A percentile compares a stretch with the other conserved stretches of the same genome.
Conservation (phyloP, 2,888 invertebrate genomes). For the Lasioglossum leucozonium region DNA sequence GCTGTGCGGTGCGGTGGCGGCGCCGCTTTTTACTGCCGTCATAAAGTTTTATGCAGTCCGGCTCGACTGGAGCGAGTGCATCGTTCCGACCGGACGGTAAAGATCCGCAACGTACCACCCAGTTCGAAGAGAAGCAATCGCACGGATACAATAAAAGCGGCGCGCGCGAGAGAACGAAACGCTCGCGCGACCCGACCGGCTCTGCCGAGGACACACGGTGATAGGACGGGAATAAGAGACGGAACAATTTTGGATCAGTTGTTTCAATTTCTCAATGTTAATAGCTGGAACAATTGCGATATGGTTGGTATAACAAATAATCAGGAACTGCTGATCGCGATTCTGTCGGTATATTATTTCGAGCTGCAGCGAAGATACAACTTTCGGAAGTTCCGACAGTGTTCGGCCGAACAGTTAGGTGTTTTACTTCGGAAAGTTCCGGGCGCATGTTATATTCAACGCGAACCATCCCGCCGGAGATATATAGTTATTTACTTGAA, state of each 20-base stretch:
- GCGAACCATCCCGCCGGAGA: background rate
- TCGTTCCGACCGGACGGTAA: constrained; percentile 26
- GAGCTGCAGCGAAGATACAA: background rate
- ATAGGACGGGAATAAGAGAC: background rate
- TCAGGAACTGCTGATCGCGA: background rate
- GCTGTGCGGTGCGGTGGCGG: background rate
- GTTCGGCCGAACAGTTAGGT: background rate
- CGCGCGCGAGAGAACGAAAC: constrained; percentile 10
- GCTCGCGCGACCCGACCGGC: background rate
- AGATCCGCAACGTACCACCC: constrained; percentile 43
- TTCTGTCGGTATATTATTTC: background rate
- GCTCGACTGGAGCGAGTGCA: constrained; percentile 9
- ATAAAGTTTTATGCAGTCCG: constrained; percentile 37
- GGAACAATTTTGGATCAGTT: too few relatives aligned
- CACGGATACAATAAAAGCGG: constrained; percentile 70
- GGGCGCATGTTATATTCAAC: background rate
- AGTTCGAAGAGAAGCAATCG: constrained; percentile 65
- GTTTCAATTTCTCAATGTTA: background rate
- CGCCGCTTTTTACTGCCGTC: constrained; percentile 23
- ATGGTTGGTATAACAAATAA: background rate
- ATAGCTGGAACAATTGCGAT: background rate
- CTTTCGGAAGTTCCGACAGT: background rate
- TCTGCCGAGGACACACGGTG: background rate
- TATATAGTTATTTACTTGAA: background rate
- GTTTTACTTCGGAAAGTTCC: background rate